These are phyloP conservation scores for Python bivittatus DNA, from an alignment of 2,113 vertebrate genomes.

Conservation along the genomic window DNA sequence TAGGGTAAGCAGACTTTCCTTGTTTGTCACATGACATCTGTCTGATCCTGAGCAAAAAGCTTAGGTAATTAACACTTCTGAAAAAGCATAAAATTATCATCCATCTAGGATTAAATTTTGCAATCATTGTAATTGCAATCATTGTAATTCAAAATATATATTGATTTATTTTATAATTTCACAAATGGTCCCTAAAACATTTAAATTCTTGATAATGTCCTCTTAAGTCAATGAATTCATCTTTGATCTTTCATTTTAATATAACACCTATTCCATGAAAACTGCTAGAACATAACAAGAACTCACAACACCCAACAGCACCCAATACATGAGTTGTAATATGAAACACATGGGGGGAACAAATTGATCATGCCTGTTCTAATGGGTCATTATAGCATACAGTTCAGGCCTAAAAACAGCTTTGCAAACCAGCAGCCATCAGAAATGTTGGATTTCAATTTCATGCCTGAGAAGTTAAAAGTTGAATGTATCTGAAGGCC, in stretches of 20 bases:
- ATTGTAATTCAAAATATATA: not conserved
- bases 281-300: not conserved
- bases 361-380: not conserved
- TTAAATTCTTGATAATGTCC: not conserved
- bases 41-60: not conserved
- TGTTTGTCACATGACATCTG: not conserved
- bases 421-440: not conserved
- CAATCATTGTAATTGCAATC: slow-evolving; percentile 17
- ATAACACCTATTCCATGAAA: not conserved
- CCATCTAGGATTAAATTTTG: not conserved
- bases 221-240: not conserved
- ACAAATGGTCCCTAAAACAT: not conserved
- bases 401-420: not conserved
- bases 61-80: slow-evolving; percentile 15
- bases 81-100: not conserved
- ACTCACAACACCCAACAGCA: not conserved
- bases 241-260: not conserved
- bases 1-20: not conserved
- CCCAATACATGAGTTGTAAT: not conserved
- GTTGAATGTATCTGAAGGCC: not conserved
- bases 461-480: not conserved
- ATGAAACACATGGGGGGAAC: not conserved
- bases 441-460: not conserved
- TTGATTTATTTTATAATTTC: slow-evolving; percentile 11
- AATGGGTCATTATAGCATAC: not conserved